Evolutionary conservation across 2,888 invertebrate genomes (phyloP).

Genomic region (Poecilus cupreus): DNA sequence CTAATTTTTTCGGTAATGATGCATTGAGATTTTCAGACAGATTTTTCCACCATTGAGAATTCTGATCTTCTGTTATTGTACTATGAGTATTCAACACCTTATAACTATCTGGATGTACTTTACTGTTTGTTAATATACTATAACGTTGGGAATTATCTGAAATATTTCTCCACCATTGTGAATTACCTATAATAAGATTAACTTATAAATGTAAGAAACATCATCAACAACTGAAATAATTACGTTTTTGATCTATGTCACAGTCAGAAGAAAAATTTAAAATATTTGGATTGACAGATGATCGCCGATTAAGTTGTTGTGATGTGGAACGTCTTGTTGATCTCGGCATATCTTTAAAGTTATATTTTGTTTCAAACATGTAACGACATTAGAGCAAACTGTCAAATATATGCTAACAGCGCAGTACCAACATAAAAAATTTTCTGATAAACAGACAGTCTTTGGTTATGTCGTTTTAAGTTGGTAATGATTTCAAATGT

Average conservation of each 20-base stretch:
- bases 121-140: not conserved
- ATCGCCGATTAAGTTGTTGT: not conserved
- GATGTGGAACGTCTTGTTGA: not conserved
- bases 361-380: not conserved
- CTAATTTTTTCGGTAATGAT: not conserved
- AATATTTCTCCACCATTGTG: conserved; percentile 43
- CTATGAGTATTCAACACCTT: not conserved
- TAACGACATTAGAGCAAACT: too few species aligned
- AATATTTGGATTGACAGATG: conserved; percentile 19
- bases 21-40: not conserved
- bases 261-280: not conserved
- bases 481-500: too few species aligned
- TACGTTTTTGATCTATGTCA: conserved; percentile 3
- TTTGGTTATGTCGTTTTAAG: not conserved
- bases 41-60: conserved; percentile 42
- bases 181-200: conserved; percentile 9
- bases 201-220: not conserved
- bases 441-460: not conserved
- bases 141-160: conserved; percentile 8
- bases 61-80: not conserved
- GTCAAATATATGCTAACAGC: not conserved
- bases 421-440: not conserved
- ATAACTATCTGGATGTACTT: not conserved
- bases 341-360: conserved; percentile 1
- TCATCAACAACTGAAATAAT: not conserved